Conservation (phyloP, 2,113 vertebrate species). For the Sardina pilchardus region DNA sequence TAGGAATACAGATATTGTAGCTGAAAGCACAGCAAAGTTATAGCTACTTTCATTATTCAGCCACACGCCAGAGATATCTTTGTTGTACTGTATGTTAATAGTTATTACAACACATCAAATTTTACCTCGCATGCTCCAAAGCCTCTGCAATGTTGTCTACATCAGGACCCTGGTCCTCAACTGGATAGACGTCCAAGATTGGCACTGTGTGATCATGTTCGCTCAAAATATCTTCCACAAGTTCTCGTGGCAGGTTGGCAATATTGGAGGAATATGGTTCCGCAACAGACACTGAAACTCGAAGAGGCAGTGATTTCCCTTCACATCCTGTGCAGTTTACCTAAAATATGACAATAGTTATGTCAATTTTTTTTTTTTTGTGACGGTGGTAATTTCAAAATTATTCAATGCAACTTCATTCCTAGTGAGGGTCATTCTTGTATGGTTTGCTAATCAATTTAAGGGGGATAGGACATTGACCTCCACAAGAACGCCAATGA, state of each 20-base stretch:
- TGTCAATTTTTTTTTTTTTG: too few species aligned
- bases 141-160: slow-evolving; percentile 56
- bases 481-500: slow-evolving; percentile 63
- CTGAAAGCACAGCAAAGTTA: not conserved
- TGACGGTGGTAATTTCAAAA: too few species aligned
- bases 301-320: slow-evolving; percentile 56
- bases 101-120: not conserved
- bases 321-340: slow-evolving; percentile 56
- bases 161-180: slow-evolving; percentile 53
- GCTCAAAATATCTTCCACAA: slow-evolving; percentile 60
- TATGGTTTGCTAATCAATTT: not conserved
- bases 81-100: not conserved
- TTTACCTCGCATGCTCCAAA: slow-evolving; percentile 63
- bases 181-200: slow-evolving; percentile 66
- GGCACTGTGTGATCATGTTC: slow-evolving; percentile 58
- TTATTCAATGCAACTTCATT: not conserved
- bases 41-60: not conserved
- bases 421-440: slow-evolving; percentile 16
- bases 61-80: not conserved
- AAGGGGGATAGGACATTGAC: slow-evolving; percentile 3
- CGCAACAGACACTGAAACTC: slow-evolving; percentile 55
- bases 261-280: slow-evolving; percentile 67
- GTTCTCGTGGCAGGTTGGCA: slow-evolving; percentile 59
- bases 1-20: not conserved
- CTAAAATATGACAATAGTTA: slow-evolving; percentile 37